phyloP scores from a whole-genome alignment of 2,113 vertebrate genomes.

The Isurus oxyrinchus region DNA sequence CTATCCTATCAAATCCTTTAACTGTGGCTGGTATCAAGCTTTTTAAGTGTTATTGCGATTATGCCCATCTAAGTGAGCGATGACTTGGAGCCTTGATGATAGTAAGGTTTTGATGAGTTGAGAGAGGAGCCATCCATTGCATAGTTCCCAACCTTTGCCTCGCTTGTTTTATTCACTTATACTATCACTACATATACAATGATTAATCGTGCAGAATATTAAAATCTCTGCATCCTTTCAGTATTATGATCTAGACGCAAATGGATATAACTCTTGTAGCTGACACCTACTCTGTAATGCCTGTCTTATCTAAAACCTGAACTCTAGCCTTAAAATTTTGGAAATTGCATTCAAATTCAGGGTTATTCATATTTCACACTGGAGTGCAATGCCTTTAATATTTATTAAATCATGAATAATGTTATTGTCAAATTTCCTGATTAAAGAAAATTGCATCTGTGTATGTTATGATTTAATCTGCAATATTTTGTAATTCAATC shows the following conservation, averaged over 20 bases:
- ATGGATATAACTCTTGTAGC: not conserved
- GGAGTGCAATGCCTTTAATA: not conserved
- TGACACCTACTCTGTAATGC: not conserved
- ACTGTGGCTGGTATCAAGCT: not conserved
- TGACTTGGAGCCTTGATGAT: not conserved
- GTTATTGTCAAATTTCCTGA: slow-evolving; percentile 22
- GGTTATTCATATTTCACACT: slow-evolving; percentile 3
- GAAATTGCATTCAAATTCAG: slow-evolving; percentile 26
- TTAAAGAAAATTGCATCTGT: slow-evolving; percentile 35
- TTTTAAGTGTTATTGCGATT: not conserved
- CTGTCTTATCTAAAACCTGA: slow-evolving; percentile 29
- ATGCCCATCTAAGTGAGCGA: not conserved
- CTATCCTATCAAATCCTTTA: not conserved
- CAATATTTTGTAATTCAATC: slow-evolving; percentile 26
- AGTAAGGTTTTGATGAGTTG: not conserved
- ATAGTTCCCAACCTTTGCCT: not conserved
- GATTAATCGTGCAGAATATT: not conserved
- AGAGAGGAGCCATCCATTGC: not conserved
- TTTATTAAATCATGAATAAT: slow-evolving; percentile 36
- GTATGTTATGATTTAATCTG: slow-evolving; percentile 29
- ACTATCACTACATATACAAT: not conserved
- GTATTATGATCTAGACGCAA: not conserved
- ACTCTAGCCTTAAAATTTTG: not conserved
- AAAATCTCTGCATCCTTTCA: not conserved
- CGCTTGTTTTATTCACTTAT: not conserved